Evolutionary conservation across 2,888 invertebrate species (phyloP).

Genomic region (Caenorhabditis zanzibari): DNA sequence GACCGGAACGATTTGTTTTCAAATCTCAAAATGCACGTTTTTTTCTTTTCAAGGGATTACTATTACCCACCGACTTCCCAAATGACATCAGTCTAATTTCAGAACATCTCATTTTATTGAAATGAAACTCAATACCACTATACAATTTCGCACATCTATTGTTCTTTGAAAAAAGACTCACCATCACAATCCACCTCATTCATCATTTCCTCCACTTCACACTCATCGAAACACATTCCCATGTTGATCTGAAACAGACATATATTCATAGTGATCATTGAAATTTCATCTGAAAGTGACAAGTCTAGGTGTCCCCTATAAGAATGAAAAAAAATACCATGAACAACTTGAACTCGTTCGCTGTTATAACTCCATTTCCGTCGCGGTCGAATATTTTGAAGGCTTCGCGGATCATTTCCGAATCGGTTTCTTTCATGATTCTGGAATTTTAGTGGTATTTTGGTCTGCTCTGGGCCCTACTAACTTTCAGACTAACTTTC

Average conservation of each 20-base stretch:
- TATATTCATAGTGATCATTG: not conserved
- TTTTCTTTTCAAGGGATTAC: not conserved
- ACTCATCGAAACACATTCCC: slow-evolving; percentile 83
- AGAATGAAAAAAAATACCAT: too few species aligned
- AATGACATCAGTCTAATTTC: slow-evolving; percentile 6
- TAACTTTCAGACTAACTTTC: too few species aligned
- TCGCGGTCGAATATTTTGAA: slow-evolving; percentile 79
- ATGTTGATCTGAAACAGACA: slow-evolving; percentile 75
- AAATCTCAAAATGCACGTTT: slow-evolving; percentile 6
- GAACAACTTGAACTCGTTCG: slow-evolving; percentile 79
- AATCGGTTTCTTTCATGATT: slow-evolving; percentile 81
- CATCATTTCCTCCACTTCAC: slow-evolving; percentile 82
- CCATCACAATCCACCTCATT: slow-evolving; percentile 77
- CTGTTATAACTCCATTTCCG: slow-evolving; percentile 79
- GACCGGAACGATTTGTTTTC: not conserved
- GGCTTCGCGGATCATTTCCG: slow-evolving; percentile 83
- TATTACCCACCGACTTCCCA: not conserved
- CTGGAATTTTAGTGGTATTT: slow-evolving; percentile 52
- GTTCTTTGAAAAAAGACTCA: slow-evolving; percentile 1
- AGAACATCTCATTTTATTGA: not conserved
- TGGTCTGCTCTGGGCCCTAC: too few species aligned
- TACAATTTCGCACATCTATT: not conserved
- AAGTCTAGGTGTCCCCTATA: slow-evolving; percentile 4
- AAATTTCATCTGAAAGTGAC: slow-evolving; percentile 17
- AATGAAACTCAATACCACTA: too few species aligned